Conservation (phyloP, 2,113 vertebrate genomes). For the Pomatorhinus ruficollis region DNA sequence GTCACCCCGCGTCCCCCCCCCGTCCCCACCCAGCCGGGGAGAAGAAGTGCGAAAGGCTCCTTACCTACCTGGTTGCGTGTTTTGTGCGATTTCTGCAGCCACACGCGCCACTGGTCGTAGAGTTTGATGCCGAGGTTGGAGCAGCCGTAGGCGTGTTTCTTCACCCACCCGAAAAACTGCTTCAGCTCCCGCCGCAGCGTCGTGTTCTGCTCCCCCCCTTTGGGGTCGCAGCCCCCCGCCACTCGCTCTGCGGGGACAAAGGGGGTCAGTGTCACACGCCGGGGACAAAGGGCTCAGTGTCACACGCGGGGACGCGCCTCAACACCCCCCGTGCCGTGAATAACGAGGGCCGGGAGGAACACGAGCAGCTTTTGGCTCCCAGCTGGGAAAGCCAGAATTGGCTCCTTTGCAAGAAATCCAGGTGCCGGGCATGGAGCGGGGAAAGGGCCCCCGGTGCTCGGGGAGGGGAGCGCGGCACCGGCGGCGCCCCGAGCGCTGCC, state of each 20-base stretch:
- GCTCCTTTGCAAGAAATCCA: constrained; percentile 68
- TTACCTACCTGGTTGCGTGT: constrained; percentile 97
- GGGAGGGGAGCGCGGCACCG: neutral
- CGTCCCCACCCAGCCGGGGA: neutral
- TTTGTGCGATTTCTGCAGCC: constrained; percentile 98
- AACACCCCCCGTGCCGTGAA: accelerated
- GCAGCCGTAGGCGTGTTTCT: constrained; percentile 94
- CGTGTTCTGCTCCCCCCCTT: constrained; percentile 91
- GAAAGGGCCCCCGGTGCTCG: neutral
- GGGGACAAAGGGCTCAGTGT: neutral
- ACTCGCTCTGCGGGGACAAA: constrained; percentile 70
- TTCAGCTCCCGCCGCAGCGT: constrained; percentile 93
- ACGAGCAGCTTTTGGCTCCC: neutral
- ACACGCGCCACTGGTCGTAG: constrained; percentile 97
- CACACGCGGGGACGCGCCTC: accelerated
- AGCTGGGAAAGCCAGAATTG: constrained; percentile 45
- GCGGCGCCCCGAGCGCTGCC: accelerated
- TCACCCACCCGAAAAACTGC: constrained; percentile 97
- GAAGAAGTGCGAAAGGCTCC: constrained; percentile 66
- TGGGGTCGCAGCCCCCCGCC: constrained; percentile 88
- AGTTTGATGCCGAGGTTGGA: constrained; percentile 96
- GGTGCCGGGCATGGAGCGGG: constrained; percentile 56
- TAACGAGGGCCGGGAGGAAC: neutral
- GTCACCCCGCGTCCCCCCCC: neutral
- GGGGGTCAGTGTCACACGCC: neutral